Percentiles rank a stretch among this genome's conserved stretches.
Conservation (phyloP, 2,888 invertebrate genomes). For the Erynnis tages region DNA sequence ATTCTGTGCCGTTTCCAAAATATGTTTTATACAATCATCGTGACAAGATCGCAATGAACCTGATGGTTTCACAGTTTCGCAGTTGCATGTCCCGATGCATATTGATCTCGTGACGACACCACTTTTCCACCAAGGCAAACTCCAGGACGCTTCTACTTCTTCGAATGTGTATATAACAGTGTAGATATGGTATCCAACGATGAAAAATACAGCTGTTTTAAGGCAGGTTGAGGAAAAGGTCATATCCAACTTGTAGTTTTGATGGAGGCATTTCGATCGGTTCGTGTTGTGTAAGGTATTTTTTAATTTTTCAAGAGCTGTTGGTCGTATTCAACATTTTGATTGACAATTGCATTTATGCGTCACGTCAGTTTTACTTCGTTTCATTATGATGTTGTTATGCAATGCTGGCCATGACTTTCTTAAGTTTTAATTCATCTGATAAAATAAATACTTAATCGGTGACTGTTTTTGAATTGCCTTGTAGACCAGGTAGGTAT, state of each 20-base stretch:
- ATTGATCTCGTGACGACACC: conserved; percentile 38
- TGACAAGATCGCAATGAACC: not conserved
- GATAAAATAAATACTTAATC: too few relatives aligned
- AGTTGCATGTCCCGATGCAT: conserved; percentile 51
- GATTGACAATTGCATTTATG: conserved; percentile 1
- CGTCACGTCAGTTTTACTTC: not conserved
- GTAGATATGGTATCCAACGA: conserved; percentile 51
- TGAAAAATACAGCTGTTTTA: conserved; percentile 46
- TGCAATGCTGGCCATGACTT: not conserved
- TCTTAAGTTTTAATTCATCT: too few relatives aligned
- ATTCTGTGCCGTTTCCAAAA: too few relatives aligned
- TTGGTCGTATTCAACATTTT: conserved; percentile 38
- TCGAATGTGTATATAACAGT: conserved; percentile 47
- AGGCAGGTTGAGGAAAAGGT: conserved; percentile 40
- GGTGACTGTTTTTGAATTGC: too few relatives aligned
- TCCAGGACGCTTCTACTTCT: conserved; percentile 33
- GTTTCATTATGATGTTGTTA: too few relatives aligned
- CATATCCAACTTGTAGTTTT: conserved; percentile 49
- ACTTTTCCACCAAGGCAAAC: conserved; percentile 31
- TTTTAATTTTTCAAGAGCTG: conserved; percentile 38
- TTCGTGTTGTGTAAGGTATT: conserved; percentile 41
- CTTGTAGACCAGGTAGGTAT: too few relatives aligned
- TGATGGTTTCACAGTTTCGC: conserved; percentile 31
- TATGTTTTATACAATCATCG: not conserved
- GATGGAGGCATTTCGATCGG: conserved; percentile 52